Percentiles rank a stretch among this genome's conserved stretches.
Evolutionary conservation across 2,888 invertebrate species (phyloP).

Genomic region (Stenoptilia bipunctidactyla): DNA sequence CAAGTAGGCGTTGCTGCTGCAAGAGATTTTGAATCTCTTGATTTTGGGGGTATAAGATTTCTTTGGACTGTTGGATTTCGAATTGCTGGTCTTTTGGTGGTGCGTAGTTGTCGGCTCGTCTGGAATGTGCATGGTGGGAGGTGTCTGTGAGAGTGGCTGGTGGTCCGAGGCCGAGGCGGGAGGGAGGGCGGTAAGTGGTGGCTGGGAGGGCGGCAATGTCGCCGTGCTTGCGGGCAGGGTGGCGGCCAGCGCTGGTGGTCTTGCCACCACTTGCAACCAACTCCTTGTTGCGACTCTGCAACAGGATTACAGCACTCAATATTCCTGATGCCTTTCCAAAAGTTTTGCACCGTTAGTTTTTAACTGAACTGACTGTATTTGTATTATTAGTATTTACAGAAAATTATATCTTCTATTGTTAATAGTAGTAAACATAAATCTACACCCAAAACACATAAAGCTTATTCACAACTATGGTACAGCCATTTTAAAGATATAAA

Average conservation of each 20-base stretch:
- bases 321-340: neutral
- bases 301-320: constrained; percentile 42
- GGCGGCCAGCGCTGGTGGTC: constrained; percentile 14
- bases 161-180: constrained; percentile 32
- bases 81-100: constrained; percentile 29
- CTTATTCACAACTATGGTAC: too few species aligned
- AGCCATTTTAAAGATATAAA: too few species aligned
- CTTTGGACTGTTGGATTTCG: constrained; percentile 23
- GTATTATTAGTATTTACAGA: too few species aligned
- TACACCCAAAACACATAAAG: too few species aligned
- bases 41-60: constrained; percentile 16
- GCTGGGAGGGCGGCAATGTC: constrained; percentile 32
- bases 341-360: too few species aligned
- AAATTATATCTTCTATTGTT: too few species aligned
- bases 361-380: too few species aligned
- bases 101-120: constrained; percentile 37
- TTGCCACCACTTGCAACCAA: constrained; percentile 28
- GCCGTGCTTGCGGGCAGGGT: constrained; percentile 21
- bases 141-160: constrained; percentile 27
- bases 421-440: too few species aligned
- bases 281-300: constrained; percentile 66
- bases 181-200: constrained; percentile 51
- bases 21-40: constrained; percentile 9
- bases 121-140: constrained; percentile 25
- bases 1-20: constrained; percentile 7